Conservation (phyloP, 2,888 invertebrate species). For the Drosophila macrospina region DNA sequence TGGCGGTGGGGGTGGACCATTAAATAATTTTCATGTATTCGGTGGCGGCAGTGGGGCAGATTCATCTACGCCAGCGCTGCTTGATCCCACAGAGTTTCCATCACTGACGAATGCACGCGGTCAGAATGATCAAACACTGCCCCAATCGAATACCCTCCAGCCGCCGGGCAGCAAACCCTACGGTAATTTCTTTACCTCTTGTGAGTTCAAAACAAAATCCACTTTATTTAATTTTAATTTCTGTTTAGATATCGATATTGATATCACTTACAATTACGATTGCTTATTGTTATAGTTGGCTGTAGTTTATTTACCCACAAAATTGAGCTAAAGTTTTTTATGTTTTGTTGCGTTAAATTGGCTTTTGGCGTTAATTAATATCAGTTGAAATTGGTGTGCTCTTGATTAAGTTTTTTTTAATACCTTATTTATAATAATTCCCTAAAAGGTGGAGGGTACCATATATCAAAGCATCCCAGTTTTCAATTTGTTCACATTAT, state of each 20-base stretch:
- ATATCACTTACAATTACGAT: constrained; percentile 25
- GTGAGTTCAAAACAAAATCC: constrained; percentile 84
- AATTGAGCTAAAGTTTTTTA: constrained; percentile 25
- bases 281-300: constrained; percentile 31
- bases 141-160: constrained; percentile 93
- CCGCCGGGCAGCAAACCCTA: constrained; percentile 97
- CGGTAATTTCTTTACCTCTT: constrained; percentile 88
- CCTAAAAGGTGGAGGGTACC: not conserved
- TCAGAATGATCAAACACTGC: constrained; percentile 91
- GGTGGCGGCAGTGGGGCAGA: constrained; percentile 89
- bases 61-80: constrained; percentile 92
- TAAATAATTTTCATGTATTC: constrained; percentile 93
- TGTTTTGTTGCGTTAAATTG: constrained; percentile 10
- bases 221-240: constrained; percentile 70
- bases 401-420: not conserved
- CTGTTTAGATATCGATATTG: constrained; percentile 39
- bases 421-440: not conserved
- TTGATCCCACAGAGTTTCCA: constrained; percentile 97
- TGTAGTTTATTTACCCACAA: constrained; percentile 12
- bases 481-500: not conserved
- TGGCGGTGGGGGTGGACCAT: constrained; percentile 87
- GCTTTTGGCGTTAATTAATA: constrained; percentile 21
- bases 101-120: constrained; percentile 94
- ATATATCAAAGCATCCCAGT: not conserved
- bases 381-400: not conserved